Percentiles rank a stretch among this genome's conserved stretches.
Evolutionary conservation across 2,113 vertebrate genomes (phyloP).

Genomic region (zebrafish (Danio rerio)): GRCz12tu NC_133195.1:45444501-45445000

Average conservation of each 20-base stretch:
- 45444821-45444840: slow-evolving; percentile 37
- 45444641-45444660: too few relatives aligned
- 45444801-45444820: slow-evolving; percentile 31
- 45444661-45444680: background rate
- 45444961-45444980: background rate
- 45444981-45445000: background rate
- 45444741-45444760: slow-evolving; percentile 46
- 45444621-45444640: too few relatives aligned
- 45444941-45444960: background rate
- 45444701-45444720: background rate
- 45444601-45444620: too few relatives aligned
- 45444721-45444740: background rate
- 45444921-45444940: slow-evolving; percentile 2
- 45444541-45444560: too few relatives aligned
- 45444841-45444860: background rate
- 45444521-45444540: too few relatives aligned
- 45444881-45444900: slow-evolving; percentile 33
- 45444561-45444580: too few relatives aligned
- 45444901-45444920: slow-evolving; percentile 19
- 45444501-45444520: too few relatives aligned
- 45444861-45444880: background rate
- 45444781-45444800: slow-evolving; percentile 27
- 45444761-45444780: slow-evolving; percentile 8
- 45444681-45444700: background rate
- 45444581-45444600: too few relatives aligned